These are phyloP conservation scores for Perca flavescens DNA, from an alignment of 2,113 vertebrate genomes.

Conservation along the genomic window DNA sequence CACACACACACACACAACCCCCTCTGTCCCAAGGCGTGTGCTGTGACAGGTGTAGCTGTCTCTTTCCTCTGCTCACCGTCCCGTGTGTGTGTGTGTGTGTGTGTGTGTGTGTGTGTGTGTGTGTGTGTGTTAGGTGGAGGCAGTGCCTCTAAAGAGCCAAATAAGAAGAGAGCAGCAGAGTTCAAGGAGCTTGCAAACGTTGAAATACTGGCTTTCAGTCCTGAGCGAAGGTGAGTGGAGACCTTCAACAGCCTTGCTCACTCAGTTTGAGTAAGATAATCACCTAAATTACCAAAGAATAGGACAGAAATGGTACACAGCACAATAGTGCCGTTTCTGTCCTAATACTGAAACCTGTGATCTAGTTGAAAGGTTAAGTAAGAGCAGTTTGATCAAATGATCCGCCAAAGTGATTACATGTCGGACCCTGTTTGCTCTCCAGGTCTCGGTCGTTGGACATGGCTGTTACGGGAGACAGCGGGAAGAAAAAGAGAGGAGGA, in stretches of 20 bases:
- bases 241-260: background rate
- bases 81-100: conserved; percentile 46
- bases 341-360: background rate
- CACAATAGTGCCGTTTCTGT: background rate
- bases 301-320: background rate
- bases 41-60: conserved; percentile 85
- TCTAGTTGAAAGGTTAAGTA: background rate
- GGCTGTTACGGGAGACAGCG: conserved; percentile 84
- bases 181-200: conserved; percentile 69
- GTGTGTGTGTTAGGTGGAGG: conserved; percentile 65
- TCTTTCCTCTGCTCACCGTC: conserved; percentile 77
- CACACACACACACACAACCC: too few relatives aligned
- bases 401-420: background rate
- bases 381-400: background rate
- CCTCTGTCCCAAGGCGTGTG: conserved; percentile 70
- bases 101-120: conserved; percentile 19
- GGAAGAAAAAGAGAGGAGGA: conserved; percentile 89
- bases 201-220: conserved; percentile 84
- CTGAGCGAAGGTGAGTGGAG: conserved; percentile 88
- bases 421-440: background rate
- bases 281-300: background rate
- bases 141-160: conserved; percentile 73
- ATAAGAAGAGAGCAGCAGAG: conserved; percentile 72
- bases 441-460: conserved; percentile 91
- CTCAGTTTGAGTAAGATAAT: background rate